Evolutionary conservation across 2,113 vertebrate genomes (phyloP), one percentile per base, ranked within the genome.

Genomic region (Origma solitaria): DNA sequence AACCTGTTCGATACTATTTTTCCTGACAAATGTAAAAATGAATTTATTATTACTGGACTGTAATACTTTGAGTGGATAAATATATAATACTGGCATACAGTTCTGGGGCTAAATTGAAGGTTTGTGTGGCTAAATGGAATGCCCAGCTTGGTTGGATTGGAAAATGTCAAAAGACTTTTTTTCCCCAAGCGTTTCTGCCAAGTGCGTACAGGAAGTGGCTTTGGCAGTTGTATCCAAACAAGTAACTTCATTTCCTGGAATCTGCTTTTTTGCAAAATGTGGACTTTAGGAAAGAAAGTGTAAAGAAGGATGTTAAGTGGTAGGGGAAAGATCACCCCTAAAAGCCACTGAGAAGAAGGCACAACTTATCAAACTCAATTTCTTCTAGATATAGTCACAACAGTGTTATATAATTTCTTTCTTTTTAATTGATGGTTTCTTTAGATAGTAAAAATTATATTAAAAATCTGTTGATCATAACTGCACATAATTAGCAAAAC

Each of bases 171-270:
- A 86, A 93, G 91, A 88, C 80, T 83, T 94, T 95, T 93, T 93
- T 95, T 47, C 82, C 64, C 38, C 44, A 51, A 68, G 54, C 25
- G 64, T 76, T 95, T 92, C 89, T 96, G 95, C 94, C 89, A 94
- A 89, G 66, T 76, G 94, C 73, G 2, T 94, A 91, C 94, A 96
- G 92, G 96, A 97, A 95, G 89, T 92, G 92, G 95, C 86, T 96
- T 97, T 97, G 95, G 96, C 88, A 89, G 37, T 91, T 90, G 44
- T 82, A 86, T 75, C 81, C 65, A 87, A 94, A 91, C 64, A 95
- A 94, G 92, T 92, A 96, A 94, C 90, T 97, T 96, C 68, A 90
- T 97, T 95, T 97, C 92, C 94, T 96, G 95, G 92, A 94, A 97
- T 95, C 42, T 50, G 58, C 66, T 62, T 90, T 92, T 95, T 88